Conservation (phyloP, 2,888 invertebrate species). For the Agapetus fuscipes region DNA sequence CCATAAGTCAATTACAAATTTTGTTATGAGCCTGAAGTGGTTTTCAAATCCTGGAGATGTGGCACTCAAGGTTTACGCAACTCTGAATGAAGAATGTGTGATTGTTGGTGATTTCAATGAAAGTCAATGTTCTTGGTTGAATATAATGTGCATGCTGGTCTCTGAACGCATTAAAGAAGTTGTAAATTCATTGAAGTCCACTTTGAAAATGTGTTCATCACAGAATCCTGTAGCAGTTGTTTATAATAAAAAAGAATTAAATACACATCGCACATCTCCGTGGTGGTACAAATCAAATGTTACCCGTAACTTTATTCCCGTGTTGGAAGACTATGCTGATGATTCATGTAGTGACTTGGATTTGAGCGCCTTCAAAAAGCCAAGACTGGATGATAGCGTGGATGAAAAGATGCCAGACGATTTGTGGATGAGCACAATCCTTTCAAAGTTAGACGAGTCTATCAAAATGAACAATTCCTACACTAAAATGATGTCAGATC, state of each 20-base stretch:
- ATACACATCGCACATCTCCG: slow-evolving; percentile 41
- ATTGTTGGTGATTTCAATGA: slow-evolving; percentile 23
- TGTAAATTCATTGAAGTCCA: too few species aligned
- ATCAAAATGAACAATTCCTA: slow-evolving; percentile 25
- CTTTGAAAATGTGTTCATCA: too few species aligned
- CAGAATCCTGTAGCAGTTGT: slow-evolving; percentile 34
- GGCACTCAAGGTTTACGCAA: slow-evolving; percentile 41
- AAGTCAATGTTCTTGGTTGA: slow-evolving; percentile 38
- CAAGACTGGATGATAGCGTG: slow-evolving; percentile 7
- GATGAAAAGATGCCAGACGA: slow-evolving; percentile 17
- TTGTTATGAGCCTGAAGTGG: slow-evolving; percentile 42
- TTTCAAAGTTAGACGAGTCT: slow-evolving; percentile 11
- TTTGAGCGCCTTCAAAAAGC: slow-evolving; percentile 6
- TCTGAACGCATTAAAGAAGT: slow-evolving; percentile 44
- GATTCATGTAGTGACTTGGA: slow-evolving; percentile 30
- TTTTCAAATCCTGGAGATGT: slow-evolving; percentile 39
- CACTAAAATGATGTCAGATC: slow-evolving; percentile 33
- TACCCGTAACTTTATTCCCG: slow-evolving; percentile 16
- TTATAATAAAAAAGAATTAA: slow-evolving; percentile 45
- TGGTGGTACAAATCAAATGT: slow-evolving; percentile 49
- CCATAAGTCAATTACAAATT: slow-evolving; percentile 39
- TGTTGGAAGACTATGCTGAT: slow-evolving; percentile 33
- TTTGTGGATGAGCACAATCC: slow-evolving; percentile 10
- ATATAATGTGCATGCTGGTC: slow-evolving; percentile 45
- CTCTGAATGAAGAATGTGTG: slow-evolving; percentile 25